These are phyloP conservation scores for Numida meleagris DNA, from an alignment of 2,113 vertebrate genomes.

Conservation along the genomic window DNA sequence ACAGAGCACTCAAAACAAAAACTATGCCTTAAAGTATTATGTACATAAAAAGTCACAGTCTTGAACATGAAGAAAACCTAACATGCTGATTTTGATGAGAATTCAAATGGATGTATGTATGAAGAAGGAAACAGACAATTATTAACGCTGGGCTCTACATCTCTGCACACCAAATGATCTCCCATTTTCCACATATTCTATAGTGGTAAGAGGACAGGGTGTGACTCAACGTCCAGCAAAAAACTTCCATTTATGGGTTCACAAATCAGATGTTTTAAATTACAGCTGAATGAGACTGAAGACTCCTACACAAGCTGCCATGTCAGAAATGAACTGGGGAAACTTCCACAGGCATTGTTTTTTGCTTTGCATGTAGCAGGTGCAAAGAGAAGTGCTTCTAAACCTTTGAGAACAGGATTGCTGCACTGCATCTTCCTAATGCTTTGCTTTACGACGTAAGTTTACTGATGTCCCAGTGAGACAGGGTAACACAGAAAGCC, in stretches of 20 bases:
- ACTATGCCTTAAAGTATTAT: neutral
- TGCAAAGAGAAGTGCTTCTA: neutral
- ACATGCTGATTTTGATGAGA: neutral
- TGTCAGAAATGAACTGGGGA: slow-evolving; percentile 42
- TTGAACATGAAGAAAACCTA: neutral
- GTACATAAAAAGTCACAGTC: neutral
- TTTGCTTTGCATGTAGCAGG: neutral
- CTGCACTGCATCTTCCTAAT: neutral
- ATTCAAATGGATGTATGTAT: neutral
- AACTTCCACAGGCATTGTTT: neutral
- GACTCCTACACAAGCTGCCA: slow-evolving; percentile 65
- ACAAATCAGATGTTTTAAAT: slow-evolving; percentile 71
- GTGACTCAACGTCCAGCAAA: slow-evolving; percentile 26
- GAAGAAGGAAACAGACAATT: neutral
- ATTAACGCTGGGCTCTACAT: neutral
- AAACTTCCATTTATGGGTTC: slow-evolving; percentile 65
- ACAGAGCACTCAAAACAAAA: neutral
- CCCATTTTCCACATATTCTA: neutral
- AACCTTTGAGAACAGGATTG: neutral
- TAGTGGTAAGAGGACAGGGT: slow-evolving; percentile 38
- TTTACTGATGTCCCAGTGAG: neutral
- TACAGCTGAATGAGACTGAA: slow-evolving; percentile 64
- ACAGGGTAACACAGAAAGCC: neutral
- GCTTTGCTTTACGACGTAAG: neutral
- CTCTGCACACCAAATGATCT: neutral